Conservation (phyloP, 2,797 vertebrate species). For the Falco novaeseelandiae region DNA sequence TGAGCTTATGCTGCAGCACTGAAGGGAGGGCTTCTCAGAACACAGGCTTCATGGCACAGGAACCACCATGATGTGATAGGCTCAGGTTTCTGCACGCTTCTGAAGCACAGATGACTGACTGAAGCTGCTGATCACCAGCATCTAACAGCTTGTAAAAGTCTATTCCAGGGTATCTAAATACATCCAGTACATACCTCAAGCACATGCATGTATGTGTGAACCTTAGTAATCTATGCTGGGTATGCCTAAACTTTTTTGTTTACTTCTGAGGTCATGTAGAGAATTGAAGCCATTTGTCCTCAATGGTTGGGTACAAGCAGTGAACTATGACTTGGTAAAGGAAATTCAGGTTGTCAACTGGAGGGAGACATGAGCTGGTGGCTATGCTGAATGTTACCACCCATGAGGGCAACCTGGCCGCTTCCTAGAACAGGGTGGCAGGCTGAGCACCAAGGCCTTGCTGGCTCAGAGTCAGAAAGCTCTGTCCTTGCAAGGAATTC, state of each 20-base stretch:
- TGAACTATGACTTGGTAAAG: background rate
- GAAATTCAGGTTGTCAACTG: background rate
- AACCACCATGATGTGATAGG: background rate
- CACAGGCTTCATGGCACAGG: background rate
- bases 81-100: background rate
- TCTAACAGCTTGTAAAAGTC: background rate
- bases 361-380: background rate
- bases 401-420: background rate
- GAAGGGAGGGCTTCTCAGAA: background rate
- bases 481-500: background rate
- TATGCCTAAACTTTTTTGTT: background rate
- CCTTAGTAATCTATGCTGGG: background rate
- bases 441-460: background rate
- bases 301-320: background rate
- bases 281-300: background rate
- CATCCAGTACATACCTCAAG: too few relatives aligned
- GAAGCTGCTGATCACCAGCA: background rate
- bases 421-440: background rate
- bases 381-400: background rate
- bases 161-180: background rate
- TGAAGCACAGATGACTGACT: background rate
- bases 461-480: background rate
- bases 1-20: background rate
- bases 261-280: background rate
- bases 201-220: background rate